Evolutionary conservation across 2,113 vertebrate species (phyloP), one percentile per base, ranked within the genome.

Genomic region (Chrysochloris asiatica): DNA sequence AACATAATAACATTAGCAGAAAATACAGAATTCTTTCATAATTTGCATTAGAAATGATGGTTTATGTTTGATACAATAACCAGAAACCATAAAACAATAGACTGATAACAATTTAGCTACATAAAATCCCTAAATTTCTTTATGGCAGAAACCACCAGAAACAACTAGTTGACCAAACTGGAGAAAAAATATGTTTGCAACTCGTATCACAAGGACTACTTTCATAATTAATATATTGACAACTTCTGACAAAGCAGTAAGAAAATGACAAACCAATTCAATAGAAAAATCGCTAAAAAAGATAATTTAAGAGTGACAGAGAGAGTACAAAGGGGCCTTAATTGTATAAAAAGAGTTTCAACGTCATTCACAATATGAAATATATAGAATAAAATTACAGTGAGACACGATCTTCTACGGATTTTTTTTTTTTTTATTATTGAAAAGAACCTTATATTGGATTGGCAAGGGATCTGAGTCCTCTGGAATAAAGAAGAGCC

Each of bases 51-150:
- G 38, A 76, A 93, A 73, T 93, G 41, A 45, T 13, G 72, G 26
- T 72, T 48, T 69, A 0, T 86, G 33, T 93, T 30, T 82, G 73
- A 54, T 81, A n/a, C 4, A 84, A 9, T 89, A 92, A 73, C 11
- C 59, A 88, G 76, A 91, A 90, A 8, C 36, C n/a, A 56, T 85
- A 41, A 92, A 86, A 93, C 28, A 87, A 45, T 65, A 92, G n/a
- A 59, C 76, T 80, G 59, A 63, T 84, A 67, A 82, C 26, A 88
- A 4, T 72, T 71, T 41, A 86, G 28, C 50, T 86, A 36, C 75
- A 52, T 83, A 76, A 89, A 86, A 59, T 63, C 33, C 10, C 22
- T 71, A 72, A 59, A 45, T 86, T 93, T 89, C 47, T 93, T 1
- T 81, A 59, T 87, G 73, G 41, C 38, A 87, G 86, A 94, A 91